A percentile compares a stretch with the other conserved stretches of the same genome.
Evolutionary conservation across 2,797 vertebrate genomes (phyloP).

Genomic region (Hirundo rustica): DNA sequence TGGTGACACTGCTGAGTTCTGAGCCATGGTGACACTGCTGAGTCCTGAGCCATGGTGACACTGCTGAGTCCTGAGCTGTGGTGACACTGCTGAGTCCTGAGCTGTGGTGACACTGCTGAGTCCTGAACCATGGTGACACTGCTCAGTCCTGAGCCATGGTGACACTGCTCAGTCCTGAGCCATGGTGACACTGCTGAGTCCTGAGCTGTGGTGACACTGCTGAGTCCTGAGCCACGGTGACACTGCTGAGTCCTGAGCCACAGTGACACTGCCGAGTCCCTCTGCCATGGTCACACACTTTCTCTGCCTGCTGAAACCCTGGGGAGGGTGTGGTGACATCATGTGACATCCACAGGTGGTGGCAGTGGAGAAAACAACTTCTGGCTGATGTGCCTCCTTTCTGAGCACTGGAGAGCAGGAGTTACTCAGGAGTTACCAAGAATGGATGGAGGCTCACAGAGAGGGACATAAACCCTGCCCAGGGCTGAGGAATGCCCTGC

Average conservation of each 20-base stretch:
- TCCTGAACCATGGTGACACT: too few species aligned
- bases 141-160: too few species aligned
- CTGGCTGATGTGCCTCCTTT: neutral
- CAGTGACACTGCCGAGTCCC: too few species aligned
- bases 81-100: neutral
- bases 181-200: too few species aligned
- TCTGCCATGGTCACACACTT: neutral
- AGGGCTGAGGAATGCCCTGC: neutral
- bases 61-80: too few species aligned
- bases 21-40: neutral
- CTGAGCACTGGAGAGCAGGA: neutral
- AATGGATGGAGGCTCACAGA: too few species aligned
- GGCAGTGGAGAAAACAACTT: neutral
- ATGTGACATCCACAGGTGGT: too few species aligned
- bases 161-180: neutral
- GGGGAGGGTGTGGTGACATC: neutral
- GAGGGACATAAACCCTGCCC: neutral
- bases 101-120: neutral
- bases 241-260: too few species aligned
- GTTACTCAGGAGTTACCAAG: too few species aligned
- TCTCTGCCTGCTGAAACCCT: neutral
- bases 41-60: neutral
- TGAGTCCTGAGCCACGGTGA: neutral
- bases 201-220: neutral
- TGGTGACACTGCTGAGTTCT: too few species aligned